Conservation (phyloP, 2,888 invertebrate genomes). For the Orchestes rusci region DNA sequence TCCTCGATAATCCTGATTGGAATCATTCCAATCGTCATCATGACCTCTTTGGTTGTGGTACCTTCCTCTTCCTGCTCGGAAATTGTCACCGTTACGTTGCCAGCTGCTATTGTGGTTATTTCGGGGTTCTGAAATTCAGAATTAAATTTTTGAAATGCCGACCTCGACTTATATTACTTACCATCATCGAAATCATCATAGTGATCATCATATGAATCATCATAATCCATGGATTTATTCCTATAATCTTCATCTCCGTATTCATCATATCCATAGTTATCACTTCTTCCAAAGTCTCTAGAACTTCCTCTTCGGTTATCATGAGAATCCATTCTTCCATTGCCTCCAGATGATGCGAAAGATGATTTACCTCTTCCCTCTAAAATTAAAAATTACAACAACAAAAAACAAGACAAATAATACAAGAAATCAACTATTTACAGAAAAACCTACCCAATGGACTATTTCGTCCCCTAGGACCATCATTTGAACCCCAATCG, state of each 20-base stretch:
- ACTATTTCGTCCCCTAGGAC: constrained; percentile 2
- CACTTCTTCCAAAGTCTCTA: background rate
- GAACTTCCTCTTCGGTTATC: background rate
- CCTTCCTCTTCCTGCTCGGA: constrained; percentile 10
- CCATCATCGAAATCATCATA: constrained; percentile 39
- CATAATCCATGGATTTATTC: constrained; percentile 24
- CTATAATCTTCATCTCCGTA: constrained; percentile 28
- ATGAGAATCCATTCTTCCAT: background rate
- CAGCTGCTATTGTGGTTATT: constrained; percentile 34
- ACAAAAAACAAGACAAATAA: background rate
- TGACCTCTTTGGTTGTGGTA: constrained; percentile 1
- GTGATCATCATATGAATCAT: constrained; percentile 26
- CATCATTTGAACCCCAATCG: background rate
- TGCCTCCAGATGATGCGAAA: background rate
- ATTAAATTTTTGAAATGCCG: background rate
- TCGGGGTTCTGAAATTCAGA: constrained; percentile 12
- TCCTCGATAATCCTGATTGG: constrained; percentile 11
- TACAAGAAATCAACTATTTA: background rate
- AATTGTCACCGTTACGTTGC: constrained; percentile 38
- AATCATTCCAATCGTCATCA: constrained; percentile 17
- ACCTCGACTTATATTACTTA: constrained; percentile 3
- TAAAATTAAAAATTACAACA: background rate
- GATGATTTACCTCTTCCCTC: background rate
- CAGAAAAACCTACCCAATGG: background rate
- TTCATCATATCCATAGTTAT: constrained; percentile 11